Percentiles rank a stretch among this genome's conserved stretches.
Conservation (phyloP, 2,888 invertebrate genomes). For the Deroplatys truncata region DNA sequence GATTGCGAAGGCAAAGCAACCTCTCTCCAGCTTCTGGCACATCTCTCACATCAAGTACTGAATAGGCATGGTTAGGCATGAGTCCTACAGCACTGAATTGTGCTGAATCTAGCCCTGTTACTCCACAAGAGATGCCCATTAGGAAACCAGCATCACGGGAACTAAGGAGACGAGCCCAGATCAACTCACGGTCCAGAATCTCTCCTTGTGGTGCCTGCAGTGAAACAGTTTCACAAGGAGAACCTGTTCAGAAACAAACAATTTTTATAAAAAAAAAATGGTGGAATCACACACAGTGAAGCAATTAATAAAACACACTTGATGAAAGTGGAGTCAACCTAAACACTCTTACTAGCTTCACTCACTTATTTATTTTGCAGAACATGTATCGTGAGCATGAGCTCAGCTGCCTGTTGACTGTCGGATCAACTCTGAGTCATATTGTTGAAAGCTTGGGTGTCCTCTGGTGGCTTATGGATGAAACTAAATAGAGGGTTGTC, state of each 20-base stretch:
- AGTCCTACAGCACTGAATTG: constrained; percentile 89
- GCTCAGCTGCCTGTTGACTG: too few relatives aligned
- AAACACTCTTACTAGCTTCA: too few relatives aligned
- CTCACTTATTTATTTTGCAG: too few relatives aligned
- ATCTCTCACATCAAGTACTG: constrained; percentile 87
- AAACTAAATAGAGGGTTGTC: too few relatives aligned
- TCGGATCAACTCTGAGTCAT: too few relatives aligned
- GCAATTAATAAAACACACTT: too few relatives aligned
- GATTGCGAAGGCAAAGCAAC: constrained; percentile 87
- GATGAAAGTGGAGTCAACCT: too few relatives aligned
- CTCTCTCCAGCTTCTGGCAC: constrained; percentile 60
- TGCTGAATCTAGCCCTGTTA: constrained; percentile 82
- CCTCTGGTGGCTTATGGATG: too few relatives aligned
- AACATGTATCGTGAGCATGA: too few relatives aligned
- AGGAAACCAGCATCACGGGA: constrained; percentile 90
- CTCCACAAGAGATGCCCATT: constrained; percentile 97
- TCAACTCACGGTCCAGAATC: constrained; percentile 85
- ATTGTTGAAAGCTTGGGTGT: too few relatives aligned
- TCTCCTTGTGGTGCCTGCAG: constrained; percentile 81
- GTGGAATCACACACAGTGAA: too few relatives aligned
- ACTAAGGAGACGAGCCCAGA: constrained; percentile 87
- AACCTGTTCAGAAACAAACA: constrained; percentile 49
- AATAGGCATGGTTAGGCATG: constrained; percentile 92
- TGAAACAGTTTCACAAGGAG: constrained; percentile 94
- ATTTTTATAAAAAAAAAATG: too few relatives aligned